These are phyloP conservation scores for Macrotus californicus DNA, from an alignment of 2,113 vertebrate species.

Conservation along the genomic window DNA sequence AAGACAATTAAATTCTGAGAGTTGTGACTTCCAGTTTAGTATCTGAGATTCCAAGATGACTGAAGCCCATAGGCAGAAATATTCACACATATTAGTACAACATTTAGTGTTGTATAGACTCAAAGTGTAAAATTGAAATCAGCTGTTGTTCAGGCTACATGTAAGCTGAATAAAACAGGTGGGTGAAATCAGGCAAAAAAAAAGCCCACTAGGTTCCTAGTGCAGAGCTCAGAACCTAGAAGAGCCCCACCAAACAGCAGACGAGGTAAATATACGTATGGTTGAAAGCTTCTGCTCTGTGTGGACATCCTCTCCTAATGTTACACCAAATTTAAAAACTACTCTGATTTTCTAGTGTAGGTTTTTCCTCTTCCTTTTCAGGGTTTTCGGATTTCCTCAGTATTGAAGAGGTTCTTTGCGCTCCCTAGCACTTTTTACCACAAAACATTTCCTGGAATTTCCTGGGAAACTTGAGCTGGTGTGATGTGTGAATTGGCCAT, in stretches of 20 bases:
- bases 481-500: not conserved
- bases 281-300: not conserved
- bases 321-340: not conserved
- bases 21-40: not conserved
- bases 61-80: not conserved
- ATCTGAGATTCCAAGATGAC: not conserved
- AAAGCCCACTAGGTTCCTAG: not conserved
- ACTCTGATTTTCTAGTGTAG: not conserved
- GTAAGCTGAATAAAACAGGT: not conserved
- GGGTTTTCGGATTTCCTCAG: not conserved
- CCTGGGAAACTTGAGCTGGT: not conserved
- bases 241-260: not conserved
- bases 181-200: not conserved
- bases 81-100: not conserved
- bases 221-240: not conserved
- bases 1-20: not conserved
- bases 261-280: not conserved
- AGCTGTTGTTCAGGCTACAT: not conserved
- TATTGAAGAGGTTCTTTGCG: not conserved
- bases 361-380: not conserved
- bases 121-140: not conserved
- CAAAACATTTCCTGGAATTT: not conserved
- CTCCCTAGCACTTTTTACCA: not conserved
- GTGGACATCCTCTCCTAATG: not conserved
- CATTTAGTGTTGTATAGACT: not conserved